These are phyloP conservation scores for Spodoptera litura DNA, from an alignment of 1,140 invertebrate species.

Conservation along the genomic window DNA sequence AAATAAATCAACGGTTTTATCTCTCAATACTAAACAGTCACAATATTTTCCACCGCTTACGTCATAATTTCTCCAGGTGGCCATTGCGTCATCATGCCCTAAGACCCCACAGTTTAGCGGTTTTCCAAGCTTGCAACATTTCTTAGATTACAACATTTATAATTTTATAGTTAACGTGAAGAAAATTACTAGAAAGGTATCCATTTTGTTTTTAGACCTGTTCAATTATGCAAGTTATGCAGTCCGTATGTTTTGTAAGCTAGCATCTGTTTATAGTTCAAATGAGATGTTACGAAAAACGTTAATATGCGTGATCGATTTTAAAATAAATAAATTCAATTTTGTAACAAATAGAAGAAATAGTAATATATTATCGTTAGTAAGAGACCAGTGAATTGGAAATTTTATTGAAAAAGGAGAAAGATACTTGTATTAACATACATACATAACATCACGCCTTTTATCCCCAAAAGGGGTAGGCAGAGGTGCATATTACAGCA, in stretches of 20 bases:
- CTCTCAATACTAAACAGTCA: neutral
- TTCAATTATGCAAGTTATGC: constrained; percentile 11
- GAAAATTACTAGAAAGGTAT: constrained; percentile 22
- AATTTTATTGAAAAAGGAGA: too few species aligned
- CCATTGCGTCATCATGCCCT: constrained; percentile 3
- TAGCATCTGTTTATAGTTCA: neutral
- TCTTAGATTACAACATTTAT: constrained; percentile 30
- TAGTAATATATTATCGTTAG: too few species aligned
- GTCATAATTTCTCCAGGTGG: constrained; percentile 9
- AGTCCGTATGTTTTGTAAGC: neutral
- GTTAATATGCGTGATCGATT: neutral
- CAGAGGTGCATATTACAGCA: too few species aligned
- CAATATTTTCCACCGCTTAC: neutral
- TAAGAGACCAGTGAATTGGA: too few species aligned
- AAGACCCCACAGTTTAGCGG: constrained; percentile 26
- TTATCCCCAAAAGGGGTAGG: too few species aligned
- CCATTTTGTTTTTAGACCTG: constrained; percentile 13
- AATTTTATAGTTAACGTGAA: constrained; percentile 26
- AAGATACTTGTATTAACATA: too few species aligned
- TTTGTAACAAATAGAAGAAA: too few species aligned
- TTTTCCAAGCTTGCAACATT: constrained; percentile 33
- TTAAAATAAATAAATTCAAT: too few species aligned
- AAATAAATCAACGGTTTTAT: too few species aligned
- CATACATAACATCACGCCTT: too few species aligned
- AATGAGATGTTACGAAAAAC: neutral